Conservation (phyloP, 2,113 vertebrate genomes). For the Aviceda subcristata region DNA sequence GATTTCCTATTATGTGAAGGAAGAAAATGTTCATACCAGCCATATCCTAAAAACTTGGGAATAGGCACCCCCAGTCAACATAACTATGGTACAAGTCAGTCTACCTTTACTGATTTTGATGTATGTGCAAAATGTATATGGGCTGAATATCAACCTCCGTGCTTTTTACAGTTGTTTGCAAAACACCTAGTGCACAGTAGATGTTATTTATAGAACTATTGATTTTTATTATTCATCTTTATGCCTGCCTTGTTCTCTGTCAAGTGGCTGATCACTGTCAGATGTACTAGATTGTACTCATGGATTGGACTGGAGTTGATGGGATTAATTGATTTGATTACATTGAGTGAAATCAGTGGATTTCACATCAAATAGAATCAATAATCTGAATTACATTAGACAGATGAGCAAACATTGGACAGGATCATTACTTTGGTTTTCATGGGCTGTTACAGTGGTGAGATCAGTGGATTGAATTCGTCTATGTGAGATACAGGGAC, state of each 20-base stretch:
- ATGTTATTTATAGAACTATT: neutral
- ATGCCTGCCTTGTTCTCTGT: neutral
- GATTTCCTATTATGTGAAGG: neutral
- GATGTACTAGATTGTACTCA: neutral
- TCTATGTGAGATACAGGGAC: neutral
- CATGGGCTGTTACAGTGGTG: neutral
- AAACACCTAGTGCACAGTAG: neutral
- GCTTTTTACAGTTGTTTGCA: neutral
- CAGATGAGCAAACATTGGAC: constrained; percentile 19
- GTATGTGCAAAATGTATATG: neutral
- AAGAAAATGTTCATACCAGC: neutral
- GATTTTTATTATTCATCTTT: constrained; percentile 27
- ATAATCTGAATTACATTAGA: constrained; percentile 35
- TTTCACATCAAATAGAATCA: constrained; percentile 37
- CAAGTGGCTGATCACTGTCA: constrained; percentile 2
- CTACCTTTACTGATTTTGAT: neutral
- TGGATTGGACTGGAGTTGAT: neutral
- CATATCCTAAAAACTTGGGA: neutral
- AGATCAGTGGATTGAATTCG: neutral
- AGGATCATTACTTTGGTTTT: constrained; percentile 4
- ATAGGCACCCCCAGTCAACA: neutral
- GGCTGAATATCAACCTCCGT: neutral
- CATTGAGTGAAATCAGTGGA: constrained; percentile 35
- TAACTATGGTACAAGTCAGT: neutral
- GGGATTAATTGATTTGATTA: constrained; percentile 57